These are phyloP conservation scores for Ligdia adustata DNA, from an alignment of 2,888 invertebrate species.

Conservation along the genomic window DNA sequence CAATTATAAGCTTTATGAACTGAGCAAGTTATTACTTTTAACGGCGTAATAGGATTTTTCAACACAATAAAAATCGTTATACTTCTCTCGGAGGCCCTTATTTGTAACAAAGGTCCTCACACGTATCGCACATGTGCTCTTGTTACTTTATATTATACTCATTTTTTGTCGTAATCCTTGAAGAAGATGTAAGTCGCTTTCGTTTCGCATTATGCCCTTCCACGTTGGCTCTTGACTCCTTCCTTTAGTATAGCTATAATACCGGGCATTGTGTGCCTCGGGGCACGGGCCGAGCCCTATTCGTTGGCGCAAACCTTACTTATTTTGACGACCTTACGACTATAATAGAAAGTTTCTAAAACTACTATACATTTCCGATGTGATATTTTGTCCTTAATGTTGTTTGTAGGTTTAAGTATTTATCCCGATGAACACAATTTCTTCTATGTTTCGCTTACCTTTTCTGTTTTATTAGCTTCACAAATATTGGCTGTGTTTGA, in stretches of 20 bases:
- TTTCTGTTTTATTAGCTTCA: not conserved
- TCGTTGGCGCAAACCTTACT: no score
- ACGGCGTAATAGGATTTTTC: slow-evolving; percentile 24
- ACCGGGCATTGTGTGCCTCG: slow-evolving; percentile 41
- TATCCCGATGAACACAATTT: slow-evolving; percentile 3
- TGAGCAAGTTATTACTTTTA: slow-evolving; percentile 11
- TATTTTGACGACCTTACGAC: no score
- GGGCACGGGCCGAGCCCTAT: slow-evolving; percentile 36
- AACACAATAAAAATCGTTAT: slow-evolving; percentile 26
- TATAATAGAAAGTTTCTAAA: no score
- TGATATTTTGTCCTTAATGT: no score
- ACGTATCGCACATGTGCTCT: slow-evolving; percentile 22
- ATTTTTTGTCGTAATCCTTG: slow-evolving; percentile 32
- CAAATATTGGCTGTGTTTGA: slow-evolving; percentile 5
- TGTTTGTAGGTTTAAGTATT: no score
- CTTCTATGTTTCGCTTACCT: not conserved
- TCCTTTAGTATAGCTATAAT: slow-evolving; percentile 47
- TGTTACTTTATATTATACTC: slow-evolving; percentile 28
- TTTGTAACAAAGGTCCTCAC: slow-evolving; percentile 25
- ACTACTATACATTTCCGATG: no score
- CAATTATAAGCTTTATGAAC: not conserved
- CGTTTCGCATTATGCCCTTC: slow-evolving; percentile 37
- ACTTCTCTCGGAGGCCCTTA: slow-evolving; percentile 20
- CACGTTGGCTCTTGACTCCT: slow-evolving; percentile 32
- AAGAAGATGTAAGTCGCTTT: slow-evolving; percentile 35